phyloP scores from a whole-genome alignment of 2,113 vertebrate genomes.

The Rhinichthys klamathensis region DNA sequence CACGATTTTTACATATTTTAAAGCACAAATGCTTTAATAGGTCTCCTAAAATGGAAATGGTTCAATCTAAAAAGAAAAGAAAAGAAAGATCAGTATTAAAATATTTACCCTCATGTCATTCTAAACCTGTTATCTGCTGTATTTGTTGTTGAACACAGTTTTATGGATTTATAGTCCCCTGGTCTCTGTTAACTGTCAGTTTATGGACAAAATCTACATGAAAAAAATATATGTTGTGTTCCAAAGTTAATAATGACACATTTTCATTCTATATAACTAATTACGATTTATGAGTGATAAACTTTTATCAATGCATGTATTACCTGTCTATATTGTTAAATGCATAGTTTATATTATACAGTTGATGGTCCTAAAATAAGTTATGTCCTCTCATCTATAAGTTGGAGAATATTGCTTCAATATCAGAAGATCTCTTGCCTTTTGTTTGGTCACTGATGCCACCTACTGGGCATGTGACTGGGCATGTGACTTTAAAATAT shows the following conservation, averaged over 20 bases:
- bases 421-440: no score
- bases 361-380: no score
- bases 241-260: not conserved
- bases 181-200: not conserved
- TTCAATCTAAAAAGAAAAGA: not conserved
- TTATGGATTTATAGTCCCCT: not conserved
- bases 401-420: not conserved
- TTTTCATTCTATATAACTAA: not conserved
- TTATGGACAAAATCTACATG: not conserved
- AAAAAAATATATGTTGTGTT: not conserved
- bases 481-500: not conserved
- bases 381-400: not conserved
- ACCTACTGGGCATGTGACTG: conserved; percentile 6
- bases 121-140: not conserved
- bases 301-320: no score
- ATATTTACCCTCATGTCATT: not conserved
- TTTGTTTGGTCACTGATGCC: conserved; percentile 11
- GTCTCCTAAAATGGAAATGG: not conserved
- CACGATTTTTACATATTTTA: not conserved
- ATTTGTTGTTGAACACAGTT: not conserved
- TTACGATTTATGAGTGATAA: not conserved
- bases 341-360: no score
- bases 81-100: not conserved
- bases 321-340: not conserved
- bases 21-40: not conserved